Percentiles rank a stretch among this genome's conserved stretches.
These are phyloP conservation scores for Aegotheles bennettii DNA, from an alignment of 2,113 vertebrate genomes.

Conservation along the genomic window DNA sequence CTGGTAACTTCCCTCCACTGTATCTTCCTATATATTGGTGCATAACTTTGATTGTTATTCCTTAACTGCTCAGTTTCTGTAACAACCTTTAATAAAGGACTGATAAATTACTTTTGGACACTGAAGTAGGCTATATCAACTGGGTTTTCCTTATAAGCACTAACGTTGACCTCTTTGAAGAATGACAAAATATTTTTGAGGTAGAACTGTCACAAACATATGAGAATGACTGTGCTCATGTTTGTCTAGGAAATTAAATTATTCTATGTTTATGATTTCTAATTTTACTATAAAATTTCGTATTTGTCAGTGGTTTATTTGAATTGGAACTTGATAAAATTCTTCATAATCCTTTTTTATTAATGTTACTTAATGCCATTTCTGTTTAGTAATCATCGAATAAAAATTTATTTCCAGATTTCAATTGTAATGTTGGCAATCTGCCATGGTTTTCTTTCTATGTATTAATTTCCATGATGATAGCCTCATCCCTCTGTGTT, in stretches of 20 bases:
- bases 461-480: neutral
- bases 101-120: neutral
- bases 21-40: neutral
- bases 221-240: neutral
- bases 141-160: neutral
- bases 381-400: neutral
- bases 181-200: neutral
- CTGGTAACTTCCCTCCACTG: neutral
- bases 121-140: neutral
- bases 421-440: neutral
- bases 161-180: neutral
- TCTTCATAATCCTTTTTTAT: neutral
- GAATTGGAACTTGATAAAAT: neutral
- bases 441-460: neutral
- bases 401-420: neutral
- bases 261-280: neutral
- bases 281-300: neutral
- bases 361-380: neutral
- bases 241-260: neutral
- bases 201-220: accelerated
- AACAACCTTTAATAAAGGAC: neutral
- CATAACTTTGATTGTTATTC: neutral
- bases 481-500: neutral
- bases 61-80: neutral
- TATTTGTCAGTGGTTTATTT: neutral